A percentile compares a stretch with the other conserved stretches of the same genome.
Evolutionary conservation across 1,140 invertebrate species (phyloP).

Genomic region (Tetraneura akinire): DNA sequence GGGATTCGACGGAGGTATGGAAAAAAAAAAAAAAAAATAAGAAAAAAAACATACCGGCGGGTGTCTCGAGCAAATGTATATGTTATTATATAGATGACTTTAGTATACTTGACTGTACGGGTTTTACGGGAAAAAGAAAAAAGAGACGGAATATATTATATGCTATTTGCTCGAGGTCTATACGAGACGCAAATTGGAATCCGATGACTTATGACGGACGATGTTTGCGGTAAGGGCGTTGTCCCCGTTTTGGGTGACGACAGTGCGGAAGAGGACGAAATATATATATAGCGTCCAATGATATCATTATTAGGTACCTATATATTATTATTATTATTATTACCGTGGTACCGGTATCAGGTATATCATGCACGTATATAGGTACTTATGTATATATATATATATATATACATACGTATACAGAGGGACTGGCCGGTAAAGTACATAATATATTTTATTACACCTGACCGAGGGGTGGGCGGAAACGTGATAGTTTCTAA

Average conservation of each 20-base stretch:
- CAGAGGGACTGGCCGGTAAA: background rate
- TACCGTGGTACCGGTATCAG: too few species aligned
- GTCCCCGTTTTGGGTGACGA: background rate
- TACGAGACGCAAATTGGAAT: conserved; percentile 40
- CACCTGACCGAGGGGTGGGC: background rate
- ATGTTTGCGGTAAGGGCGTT: conserved; percentile 47
- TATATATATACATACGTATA: background rate
- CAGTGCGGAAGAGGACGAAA: background rate
- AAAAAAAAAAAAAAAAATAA: background rate
- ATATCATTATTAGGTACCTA: too few species aligned
- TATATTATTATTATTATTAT: too few species aligned
- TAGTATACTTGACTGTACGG: too few species aligned
- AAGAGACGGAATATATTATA: too few species aligned
- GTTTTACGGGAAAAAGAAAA: background rate
- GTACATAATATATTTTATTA: background rate
- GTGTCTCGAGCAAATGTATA: background rate
- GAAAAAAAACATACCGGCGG: background rate
- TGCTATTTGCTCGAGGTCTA: background rate
- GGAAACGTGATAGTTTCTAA: conserved; percentile 36
- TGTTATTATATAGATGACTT: background rate
- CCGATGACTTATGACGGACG: conserved; percentile 35
- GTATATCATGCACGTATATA: too few species aligned
- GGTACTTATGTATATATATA: too few species aligned
- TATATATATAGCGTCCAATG: background rate
- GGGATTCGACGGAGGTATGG: too few species aligned